Conservation (phyloP, 2,888 invertebrate genomes). For the Onthophagus sagittarius region DNA sequence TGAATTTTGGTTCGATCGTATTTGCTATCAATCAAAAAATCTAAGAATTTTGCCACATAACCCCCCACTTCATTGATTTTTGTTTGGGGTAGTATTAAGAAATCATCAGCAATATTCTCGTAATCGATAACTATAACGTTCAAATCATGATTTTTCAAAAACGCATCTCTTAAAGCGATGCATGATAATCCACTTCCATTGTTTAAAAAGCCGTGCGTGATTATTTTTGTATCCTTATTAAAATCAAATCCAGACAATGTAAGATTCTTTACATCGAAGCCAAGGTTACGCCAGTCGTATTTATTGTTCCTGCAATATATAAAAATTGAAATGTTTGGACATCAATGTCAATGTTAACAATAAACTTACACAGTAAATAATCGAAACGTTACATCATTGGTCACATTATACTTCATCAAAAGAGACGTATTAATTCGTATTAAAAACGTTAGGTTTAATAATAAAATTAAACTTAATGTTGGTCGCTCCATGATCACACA, state of each 20-base stretch:
- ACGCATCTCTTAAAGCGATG: conserved; percentile 49
- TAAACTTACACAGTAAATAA: neutral
- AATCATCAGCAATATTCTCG: conserved; percentile 18
- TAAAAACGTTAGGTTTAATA: neutral
- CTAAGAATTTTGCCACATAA: conserved; percentile 48
- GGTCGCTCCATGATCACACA: too few relatives aligned
- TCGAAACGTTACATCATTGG: neutral
- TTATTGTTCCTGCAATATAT: neutral
- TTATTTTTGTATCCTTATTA: conserved; percentile 44
- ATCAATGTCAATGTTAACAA: too few relatives aligned
- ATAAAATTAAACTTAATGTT: neutral
- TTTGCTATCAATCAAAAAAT: conserved; percentile 45
- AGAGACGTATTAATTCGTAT: neutral
- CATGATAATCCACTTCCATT: conserved; percentile 47
- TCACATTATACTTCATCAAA: neutral
- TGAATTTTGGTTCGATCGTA: conserved; percentile 50
- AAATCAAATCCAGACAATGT: conserved; percentile 14
- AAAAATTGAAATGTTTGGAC: neutral
- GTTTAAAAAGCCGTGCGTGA: conserved; percentile 56
- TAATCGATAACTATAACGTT: conserved; percentile 50
- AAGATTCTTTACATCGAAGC: neutral
- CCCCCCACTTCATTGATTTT: conserved; percentile 48
- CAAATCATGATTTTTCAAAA: conserved; percentile 48
- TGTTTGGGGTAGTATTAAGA: neutral
- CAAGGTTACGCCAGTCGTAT: conserved; percentile 5